phyloP scores from a whole-genome alignment of 1,140 invertebrate genomes.

The Drosophila subobscura region DNA sequence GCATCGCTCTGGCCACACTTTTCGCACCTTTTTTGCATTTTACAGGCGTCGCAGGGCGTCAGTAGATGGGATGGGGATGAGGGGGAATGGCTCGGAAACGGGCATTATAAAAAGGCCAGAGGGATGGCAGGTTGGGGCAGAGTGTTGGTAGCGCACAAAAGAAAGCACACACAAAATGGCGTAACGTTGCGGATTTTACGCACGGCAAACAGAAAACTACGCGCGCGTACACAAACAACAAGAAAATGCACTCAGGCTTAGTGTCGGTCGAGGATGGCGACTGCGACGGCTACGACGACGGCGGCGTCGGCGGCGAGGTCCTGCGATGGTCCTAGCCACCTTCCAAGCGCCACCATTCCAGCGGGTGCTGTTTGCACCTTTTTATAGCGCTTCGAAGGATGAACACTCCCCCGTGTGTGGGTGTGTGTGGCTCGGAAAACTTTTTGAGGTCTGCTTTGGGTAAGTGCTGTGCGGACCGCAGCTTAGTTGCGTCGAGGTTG shows the following conservation, averaged over 20 bases:
- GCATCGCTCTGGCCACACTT: slow-evolving; percentile 45
- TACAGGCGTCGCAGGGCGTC: slow-evolving; percentile 43
- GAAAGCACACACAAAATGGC: slow-evolving; percentile 81
- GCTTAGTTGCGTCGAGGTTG: slow-evolving; percentile 77
- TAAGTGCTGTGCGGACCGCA: slow-evolving; percentile 79
- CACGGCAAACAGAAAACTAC: slow-evolving; percentile 79
- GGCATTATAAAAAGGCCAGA: slow-evolving; percentile 23
- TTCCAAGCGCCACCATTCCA: slow-evolving; percentile 17
- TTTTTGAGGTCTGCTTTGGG: slow-evolving; percentile 80
- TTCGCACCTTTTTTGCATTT: slow-evolving; percentile 82
- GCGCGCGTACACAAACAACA: slow-evolving; percentile 80
- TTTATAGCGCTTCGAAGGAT: slow-evolving; percentile 45
- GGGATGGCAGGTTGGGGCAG: slow-evolving; percentile 3
- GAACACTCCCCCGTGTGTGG: slow-evolving; percentile 3
- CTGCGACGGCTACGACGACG: slow-evolving; percentile 22
- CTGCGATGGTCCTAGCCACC: slow-evolving; percentile 36
- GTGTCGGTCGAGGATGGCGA: slow-evolving; percentile 65
- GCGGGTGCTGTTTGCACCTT: slow-evolving; percentile 63
- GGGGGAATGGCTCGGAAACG: neutral
- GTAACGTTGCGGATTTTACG: slow-evolving; percentile 82
- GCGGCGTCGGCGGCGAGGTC: slow-evolving; percentile 33
- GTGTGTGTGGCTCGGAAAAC: slow-evolving; percentile 67
- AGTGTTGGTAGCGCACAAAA: slow-evolving; percentile 46
- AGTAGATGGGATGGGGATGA: slow-evolving; percentile 3
- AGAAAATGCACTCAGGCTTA: slow-evolving; percentile 82